Evolutionary conservation across 2,797 vertebrate genomes (phyloP).

Genomic region (Rhodeus uyekii): DNA sequence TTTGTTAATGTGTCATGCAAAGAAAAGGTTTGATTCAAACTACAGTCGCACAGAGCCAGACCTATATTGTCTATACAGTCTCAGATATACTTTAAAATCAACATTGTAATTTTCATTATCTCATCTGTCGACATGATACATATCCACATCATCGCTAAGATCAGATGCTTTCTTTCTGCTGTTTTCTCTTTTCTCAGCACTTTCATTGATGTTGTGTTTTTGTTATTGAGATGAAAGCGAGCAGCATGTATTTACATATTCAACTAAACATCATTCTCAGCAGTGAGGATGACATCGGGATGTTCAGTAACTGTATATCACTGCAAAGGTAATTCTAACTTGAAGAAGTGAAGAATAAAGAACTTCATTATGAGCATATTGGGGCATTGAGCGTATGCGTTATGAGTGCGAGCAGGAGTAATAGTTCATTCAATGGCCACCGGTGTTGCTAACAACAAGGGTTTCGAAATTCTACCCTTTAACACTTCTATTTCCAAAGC

Average conservation of each 20-base stretch:
- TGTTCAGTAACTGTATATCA: neutral
- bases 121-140: neutral
- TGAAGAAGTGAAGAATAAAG: no score
- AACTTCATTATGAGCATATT: neutral
- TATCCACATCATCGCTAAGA: neutral
- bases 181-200: neutral
- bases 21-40: neutral
- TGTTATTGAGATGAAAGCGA: neutral
- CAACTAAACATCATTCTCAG: neutral
- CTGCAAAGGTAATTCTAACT: neutral
- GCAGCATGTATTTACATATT: neutral
- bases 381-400: no score
- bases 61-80: neutral
- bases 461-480: neutral
- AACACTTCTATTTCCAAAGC: neutral
- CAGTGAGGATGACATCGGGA: neutral
- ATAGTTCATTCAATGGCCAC: neutral
- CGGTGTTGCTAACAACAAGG: neutral
- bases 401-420: neutral
- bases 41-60: neutral
- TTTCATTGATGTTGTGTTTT: neutral
- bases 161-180: neutral
- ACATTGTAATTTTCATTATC: neutral
- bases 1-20: neutral
- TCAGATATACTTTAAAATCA: neutral